Base-by-base conservation (phyloP, 2,888 invertebrate genomes). In the Danaus chrysippus region DNA sequence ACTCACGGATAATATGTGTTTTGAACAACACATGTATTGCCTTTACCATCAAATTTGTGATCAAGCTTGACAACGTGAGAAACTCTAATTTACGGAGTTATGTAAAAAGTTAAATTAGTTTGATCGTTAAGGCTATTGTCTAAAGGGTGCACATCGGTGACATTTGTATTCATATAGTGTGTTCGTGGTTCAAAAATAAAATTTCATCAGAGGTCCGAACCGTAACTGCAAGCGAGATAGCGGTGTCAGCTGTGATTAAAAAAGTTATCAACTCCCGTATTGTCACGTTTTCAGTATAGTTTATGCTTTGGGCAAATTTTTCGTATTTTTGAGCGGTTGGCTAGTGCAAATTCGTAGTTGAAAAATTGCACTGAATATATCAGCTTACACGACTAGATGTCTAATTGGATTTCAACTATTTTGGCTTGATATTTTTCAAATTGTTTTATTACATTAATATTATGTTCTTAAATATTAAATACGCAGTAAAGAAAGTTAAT, bases 231-330 rank as follows among this genome's bases (percentile, higher is more conserved):
- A 56, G 61, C 42, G 42, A 49, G 56, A 59, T 23, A 42, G 17
- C 55, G 52, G 19, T 58, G 58, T 41, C 46, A 23, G 49, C 55
- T 54, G 52, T 60, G 58, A 63, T 63, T 65, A 60, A 61, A 65
- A 63, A 65, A 60, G 62, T 61, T 65, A 58, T 60, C 57, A 57
- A 61, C 60, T 46, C 60, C 42, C 53, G 65, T 61, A 63, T 58
- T 60, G 60, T 61, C 65, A 60, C 56, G 63, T 63, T 42, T 53
- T 12, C 42, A 54, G 49, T 42, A 52, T 15, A 60, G 55, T 55
- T 46, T 56, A 59, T 59, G 46, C 52, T 56, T 34, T 43, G 13
- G 13, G 17, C 17, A 49, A 49, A 49, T 49, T 17, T 49, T 49
- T 17, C 49, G 49, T 17, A 11, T 17, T 49, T 46, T 17, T 49